Evolutionary conservation across 2,113 vertebrate species (phyloP).

Genomic region (Festucalex cinctus): DNA sequence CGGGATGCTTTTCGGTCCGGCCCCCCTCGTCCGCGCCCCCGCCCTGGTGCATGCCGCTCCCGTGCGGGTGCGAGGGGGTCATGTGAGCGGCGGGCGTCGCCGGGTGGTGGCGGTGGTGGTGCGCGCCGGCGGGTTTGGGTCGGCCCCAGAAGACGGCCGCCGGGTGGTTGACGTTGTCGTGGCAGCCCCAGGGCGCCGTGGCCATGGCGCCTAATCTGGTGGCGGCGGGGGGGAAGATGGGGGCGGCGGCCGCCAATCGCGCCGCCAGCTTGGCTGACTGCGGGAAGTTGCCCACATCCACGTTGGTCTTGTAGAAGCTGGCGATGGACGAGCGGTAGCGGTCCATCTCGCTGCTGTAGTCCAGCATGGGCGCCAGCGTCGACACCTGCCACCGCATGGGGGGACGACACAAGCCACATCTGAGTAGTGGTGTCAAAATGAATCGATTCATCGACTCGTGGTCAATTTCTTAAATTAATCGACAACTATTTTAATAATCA

Average conservation of each 20-base stretch:
- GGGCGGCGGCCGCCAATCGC: conserved; percentile 76
- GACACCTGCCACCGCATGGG: conserved; percentile 64
- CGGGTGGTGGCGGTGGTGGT: conserved; percentile 48
- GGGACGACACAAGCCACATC: background rate
- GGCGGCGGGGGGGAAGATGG: conserved; percentile 83
- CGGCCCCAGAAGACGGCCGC: conserved; percentile 78
- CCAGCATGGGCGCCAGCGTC: conserved; percentile 73
- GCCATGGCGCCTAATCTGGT: conserved; percentile 73
- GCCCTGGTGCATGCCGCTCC: conserved; percentile 76
- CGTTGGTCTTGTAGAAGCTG: conserved; percentile 88
- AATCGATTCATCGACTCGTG: no score
- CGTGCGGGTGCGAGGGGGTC: conserved; percentile 60
- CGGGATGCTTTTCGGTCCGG: conserved; percentile 77
- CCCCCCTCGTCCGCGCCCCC: conserved; percentile 51
- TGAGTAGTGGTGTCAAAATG: no score
- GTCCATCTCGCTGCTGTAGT: conserved; percentile 93
- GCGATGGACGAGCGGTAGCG: conserved; percentile 90
- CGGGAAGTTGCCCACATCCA: conserved; percentile 82
- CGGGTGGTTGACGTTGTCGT: conserved; percentile 72
- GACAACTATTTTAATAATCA: no score
- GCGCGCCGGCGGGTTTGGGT: conserved; percentile 42
- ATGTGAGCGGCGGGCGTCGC: conserved; percentile 50
- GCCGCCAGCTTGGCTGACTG: conserved; percentile 86
- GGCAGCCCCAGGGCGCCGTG: conserved; percentile 85
- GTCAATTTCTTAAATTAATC: no score